Percentiles rank a stretch among this genome's conserved stretches.
Evolutionary conservation across 2,797 vertebrate genomes (phyloP).

Genomic region (Thalassophryne amazonica): DNA sequence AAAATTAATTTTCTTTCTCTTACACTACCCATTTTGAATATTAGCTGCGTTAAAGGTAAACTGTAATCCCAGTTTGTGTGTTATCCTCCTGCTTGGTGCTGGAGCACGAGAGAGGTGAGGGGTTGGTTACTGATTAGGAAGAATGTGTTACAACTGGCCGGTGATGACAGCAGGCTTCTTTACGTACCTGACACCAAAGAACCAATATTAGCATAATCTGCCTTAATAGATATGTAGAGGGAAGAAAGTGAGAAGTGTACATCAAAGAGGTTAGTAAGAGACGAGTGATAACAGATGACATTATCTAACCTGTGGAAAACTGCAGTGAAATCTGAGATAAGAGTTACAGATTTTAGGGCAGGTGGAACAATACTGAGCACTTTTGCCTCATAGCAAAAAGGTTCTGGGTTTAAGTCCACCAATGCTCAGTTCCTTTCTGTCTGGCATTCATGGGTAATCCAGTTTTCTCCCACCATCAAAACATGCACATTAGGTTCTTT

Average conservation of each 20-base stretch:
- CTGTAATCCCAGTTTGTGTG: neutral
- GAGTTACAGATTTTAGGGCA: no score
- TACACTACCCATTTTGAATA: constrained; percentile 1
- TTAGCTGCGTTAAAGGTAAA: neutral
- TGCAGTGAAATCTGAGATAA: constrained; percentile 1
- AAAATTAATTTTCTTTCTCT: constrained; percentile 6
- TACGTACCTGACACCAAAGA: constrained; percentile 56
- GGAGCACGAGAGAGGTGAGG: neutral
- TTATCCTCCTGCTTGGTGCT: neutral
- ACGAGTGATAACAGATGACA: neutral
- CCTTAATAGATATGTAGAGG: constrained; percentile 43
- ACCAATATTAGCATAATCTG: constrained; percentile 61
- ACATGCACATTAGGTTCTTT: no score
- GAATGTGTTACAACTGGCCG: constrained; percentile 38
- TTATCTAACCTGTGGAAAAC: no score
- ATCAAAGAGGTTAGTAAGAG: constrained; percentile 12
- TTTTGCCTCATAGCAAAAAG: no score
- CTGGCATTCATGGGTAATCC: no score
- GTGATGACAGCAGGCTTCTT: constrained; percentile 46
- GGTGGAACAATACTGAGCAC: no score
- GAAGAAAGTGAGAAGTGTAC: constrained; percentile 3
- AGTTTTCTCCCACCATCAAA: no score
- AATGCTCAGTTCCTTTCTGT: no score
- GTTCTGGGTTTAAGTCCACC: no score
- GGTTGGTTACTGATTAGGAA: constrained; percentile 40